Conservation (phyloP, 2,113 vertebrate genomes). For the Stercorarius parasiticus region DNA sequence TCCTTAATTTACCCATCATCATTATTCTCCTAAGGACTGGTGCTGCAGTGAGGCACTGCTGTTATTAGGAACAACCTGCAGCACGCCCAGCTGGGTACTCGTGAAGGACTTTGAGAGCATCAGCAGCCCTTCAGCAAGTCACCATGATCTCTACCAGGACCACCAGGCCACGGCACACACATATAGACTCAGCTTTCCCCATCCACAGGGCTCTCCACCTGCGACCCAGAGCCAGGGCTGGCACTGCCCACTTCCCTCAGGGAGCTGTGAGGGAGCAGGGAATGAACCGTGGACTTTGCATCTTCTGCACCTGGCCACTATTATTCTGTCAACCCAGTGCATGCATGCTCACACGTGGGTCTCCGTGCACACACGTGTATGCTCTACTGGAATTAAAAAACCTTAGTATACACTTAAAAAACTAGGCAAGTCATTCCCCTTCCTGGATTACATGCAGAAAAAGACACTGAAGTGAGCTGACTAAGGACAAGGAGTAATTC, state of each 20-base stretch:
- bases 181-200: background rate
- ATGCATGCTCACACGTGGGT: fast-evolving
- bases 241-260: background rate
- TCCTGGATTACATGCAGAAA: background rate
- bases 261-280: background rate
- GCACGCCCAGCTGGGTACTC: background rate
- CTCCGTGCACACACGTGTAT: background rate
- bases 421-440: background rate
- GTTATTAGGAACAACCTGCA: background rate
- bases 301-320: background rate
- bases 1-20: background rate
- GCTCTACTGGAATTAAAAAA: background rate
- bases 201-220: background rate
- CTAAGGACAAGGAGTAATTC: background rate
- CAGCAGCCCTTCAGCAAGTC: background rate
- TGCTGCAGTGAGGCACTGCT: background rate
- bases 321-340: background rate
- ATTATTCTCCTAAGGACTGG: background rate
- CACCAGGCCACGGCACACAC: background rate
- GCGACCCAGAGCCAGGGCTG: background rate
- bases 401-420: background rate
- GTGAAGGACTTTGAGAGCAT: background rate
- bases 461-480: background rate
- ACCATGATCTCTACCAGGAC: background rate
- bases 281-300: background rate